phyloP scores from a whole-genome alignment of 2,797 vertebrate genomes.

The Bovichtus variegatus region DNA sequence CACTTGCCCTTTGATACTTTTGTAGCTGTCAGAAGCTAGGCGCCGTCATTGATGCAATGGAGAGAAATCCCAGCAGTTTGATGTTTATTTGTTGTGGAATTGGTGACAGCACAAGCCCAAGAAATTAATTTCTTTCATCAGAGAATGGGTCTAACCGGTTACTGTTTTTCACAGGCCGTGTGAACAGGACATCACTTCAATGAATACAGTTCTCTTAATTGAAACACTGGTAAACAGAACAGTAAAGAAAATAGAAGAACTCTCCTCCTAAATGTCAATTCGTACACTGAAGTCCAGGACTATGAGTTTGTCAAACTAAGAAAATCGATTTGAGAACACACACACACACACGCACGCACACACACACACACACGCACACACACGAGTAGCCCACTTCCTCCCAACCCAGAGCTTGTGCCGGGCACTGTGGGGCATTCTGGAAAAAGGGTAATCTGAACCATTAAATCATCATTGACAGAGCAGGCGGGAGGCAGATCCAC shows the following conservation, averaged over 20 bases:
- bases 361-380: neutral
- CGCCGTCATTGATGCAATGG: slow-evolving; percentile 76
- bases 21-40: slow-evolving; percentile 69
- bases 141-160: slow-evolving; percentile 60
- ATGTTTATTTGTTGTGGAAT: slow-evolving; percentile 71
- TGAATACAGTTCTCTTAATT: slow-evolving; percentile 75
- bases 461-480: slow-evolving; percentile 73
- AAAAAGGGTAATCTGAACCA: slow-evolving; percentile 66
- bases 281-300: slow-evolving; percentile 51
- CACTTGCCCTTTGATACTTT: slow-evolving; percentile 74
- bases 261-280: slow-evolving; percentile 75
- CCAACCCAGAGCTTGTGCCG: slow-evolving; percentile 21
- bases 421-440: slow-evolving; percentile 48
- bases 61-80: slow-evolving; percentile 71
- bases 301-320: slow-evolving; percentile 71
- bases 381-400: slow-evolving; percentile 22
- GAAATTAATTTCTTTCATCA: slow-evolving; percentile 69
- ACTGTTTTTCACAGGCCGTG: slow-evolving; percentile 56
- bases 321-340: slow-evolving; percentile 76
- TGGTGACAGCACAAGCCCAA: slow-evolving; percentile 63
- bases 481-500: slow-evolving; percentile 49
- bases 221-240: slow-evolving; percentile 73
- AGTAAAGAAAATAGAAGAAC: slow-evolving; percentile 64
- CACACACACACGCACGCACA: neutral
- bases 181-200: slow-evolving; percentile 59